Percentiles rank a stretch among this genome's conserved stretches.
These are phyloP conservation scores for Phaedon cochleariae DNA, from an alignment of 2,888 invertebrate species.

Conservation along the genomic window DNA sequence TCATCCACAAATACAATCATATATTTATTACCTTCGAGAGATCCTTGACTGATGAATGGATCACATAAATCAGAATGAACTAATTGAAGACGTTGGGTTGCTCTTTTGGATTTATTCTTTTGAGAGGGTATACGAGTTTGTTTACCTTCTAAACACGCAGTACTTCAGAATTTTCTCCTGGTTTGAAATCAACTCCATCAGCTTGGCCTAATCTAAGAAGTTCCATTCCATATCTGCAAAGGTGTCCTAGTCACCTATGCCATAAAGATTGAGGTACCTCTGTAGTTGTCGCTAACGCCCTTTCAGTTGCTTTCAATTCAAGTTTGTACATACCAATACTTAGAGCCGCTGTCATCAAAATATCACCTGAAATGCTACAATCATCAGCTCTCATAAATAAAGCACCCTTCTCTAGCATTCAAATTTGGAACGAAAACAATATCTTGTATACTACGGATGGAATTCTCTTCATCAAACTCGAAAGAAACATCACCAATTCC, in stretches of 20 bases:
- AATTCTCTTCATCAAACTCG: not conserved
- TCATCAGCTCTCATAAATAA: not conserved
- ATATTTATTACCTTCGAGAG: slow-evolving; percentile 1
- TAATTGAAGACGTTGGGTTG: slow-evolving; percentile 2
- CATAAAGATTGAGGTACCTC: not conserved
- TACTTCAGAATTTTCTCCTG: not conserved
- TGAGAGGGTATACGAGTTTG: not conserved
- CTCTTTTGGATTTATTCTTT: not conserved
- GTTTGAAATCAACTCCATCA: slow-evolving; percentile 2
- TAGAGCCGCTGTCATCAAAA: not conserved
- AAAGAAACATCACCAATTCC: slow-evolving; percentile 13
- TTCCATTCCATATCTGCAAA: not conserved
- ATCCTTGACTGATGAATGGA: slow-evolving; percentile 1
- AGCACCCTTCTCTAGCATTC: not conserved
- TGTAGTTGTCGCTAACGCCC: not conserved
- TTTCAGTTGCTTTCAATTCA: not conserved
- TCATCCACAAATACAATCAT: slow-evolving; percentile 1
- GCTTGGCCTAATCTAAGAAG: not conserved
- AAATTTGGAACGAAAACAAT: not conserved
- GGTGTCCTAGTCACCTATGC: not conserved
- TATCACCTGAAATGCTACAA: slow-evolving; percentile 1
- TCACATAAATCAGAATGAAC: not conserved
- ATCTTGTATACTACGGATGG: slow-evolving; percentile 6
- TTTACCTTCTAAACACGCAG: slow-evolving; percentile 6
- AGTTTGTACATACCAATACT: slow-evolving; percentile 5